phyloP scores from a whole-genome alignment of 2,797 vertebrate genomes.

The Characodon lateralis region DNA sequence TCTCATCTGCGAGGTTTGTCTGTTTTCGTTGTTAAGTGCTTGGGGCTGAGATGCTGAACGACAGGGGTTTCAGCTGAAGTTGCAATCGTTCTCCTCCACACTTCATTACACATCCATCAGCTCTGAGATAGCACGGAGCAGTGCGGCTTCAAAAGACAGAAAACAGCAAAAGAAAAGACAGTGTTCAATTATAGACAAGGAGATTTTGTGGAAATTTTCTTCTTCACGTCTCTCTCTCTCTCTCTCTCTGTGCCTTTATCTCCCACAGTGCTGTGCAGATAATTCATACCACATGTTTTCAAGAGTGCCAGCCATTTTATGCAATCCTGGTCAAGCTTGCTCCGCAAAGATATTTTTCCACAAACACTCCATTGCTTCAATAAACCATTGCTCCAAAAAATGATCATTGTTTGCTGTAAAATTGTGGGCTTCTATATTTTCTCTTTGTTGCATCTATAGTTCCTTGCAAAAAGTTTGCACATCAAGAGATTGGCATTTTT shows the following conservation, averaged over 20 bases:
- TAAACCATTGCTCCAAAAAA: slow-evolving; percentile 18
- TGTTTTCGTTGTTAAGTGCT: slow-evolving; percentile 49
- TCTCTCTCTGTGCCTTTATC: slow-evolving; percentile 36
- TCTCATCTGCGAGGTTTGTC: slow-evolving; percentile 42
- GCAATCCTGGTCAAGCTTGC: slow-evolving; percentile 50
- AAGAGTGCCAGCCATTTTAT: slow-evolving; percentile 63
- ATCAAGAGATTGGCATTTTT: not conserved
- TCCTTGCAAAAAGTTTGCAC: not conserved
- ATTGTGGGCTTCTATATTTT: not conserved
- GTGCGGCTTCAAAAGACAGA: slow-evolving; percentile 46
- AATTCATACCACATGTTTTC: slow-evolving; percentile 76
- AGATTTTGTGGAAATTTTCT: slow-evolving; percentile 58
- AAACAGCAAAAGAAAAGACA: slow-evolving; percentile 58
- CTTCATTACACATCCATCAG: slow-evolving; percentile 67
- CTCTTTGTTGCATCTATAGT: not conserved
- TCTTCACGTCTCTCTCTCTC: slow-evolving; percentile 39
- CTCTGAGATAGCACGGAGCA: slow-evolving; percentile 43
- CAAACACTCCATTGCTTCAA: slow-evolving; percentile 28
- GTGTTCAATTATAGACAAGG: slow-evolving; percentile 52
- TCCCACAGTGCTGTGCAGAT: slow-evolving; percentile 55
- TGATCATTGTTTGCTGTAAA: not conserved
- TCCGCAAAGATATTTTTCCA: slow-evolving; percentile 50
- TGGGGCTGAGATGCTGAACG: slow-evolving; percentile 57
- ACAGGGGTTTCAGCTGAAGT: slow-evolving; percentile 60
- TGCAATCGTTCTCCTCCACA: slow-evolving; percentile 61